A percentile compares a stretch with the other conserved stretches of the same genome.
These are phyloP conservation scores for Hyles euphorbiae DNA, from an alignment of 1,140 invertebrate genomes.

Conservation along the genomic window DNA sequence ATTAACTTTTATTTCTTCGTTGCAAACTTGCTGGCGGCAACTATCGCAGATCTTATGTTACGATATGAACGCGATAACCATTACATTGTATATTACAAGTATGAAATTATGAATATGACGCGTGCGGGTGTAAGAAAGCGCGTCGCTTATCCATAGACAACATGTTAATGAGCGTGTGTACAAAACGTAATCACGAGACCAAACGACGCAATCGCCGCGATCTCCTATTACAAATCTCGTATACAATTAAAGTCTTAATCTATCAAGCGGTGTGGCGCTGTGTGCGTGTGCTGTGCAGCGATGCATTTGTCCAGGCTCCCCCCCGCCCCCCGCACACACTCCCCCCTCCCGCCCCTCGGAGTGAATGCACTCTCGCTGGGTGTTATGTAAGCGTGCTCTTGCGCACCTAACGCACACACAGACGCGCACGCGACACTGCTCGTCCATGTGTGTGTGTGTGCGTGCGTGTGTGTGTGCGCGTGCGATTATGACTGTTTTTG, in stretches of 20 bases:
- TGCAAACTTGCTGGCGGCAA: too few relatives aligned
- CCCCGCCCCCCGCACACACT: conserved; percentile 11
- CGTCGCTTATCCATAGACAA: background rate
- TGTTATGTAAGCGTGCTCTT: conserved; percentile 51
- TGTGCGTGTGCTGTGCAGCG: conserved; percentile 31
- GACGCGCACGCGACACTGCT: conserved; percentile 17
- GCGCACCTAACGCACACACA: conserved; percentile 25
- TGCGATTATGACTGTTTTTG: conserved; percentile 27
- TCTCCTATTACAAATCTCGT: conserved; percentile 6
- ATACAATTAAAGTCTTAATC: conserved; percentile 24
- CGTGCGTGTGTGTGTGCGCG: conserved; percentile 19
- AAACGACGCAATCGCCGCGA: background rate
- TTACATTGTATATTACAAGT: too few relatives aligned
- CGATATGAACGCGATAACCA: too few relatives aligned
- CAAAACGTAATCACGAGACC: too few relatives aligned
- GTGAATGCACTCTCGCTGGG: conserved; percentile 61
- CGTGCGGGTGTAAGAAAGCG: too few relatives aligned
- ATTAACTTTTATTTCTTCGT: too few relatives aligned
- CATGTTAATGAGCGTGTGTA: conserved; percentile 11
- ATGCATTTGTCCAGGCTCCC: conserved; percentile 40
- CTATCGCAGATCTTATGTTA: too few relatives aligned
- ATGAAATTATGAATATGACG: too few relatives aligned
- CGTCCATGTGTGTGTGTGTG: conserved; percentile 18
- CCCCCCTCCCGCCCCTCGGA: conserved; percentile 25
- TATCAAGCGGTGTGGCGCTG: conserved; percentile 22